Evolutionary conservation across 2,113 vertebrate genomes (phyloP).

Genomic region (Candoia aspera): DNA sequence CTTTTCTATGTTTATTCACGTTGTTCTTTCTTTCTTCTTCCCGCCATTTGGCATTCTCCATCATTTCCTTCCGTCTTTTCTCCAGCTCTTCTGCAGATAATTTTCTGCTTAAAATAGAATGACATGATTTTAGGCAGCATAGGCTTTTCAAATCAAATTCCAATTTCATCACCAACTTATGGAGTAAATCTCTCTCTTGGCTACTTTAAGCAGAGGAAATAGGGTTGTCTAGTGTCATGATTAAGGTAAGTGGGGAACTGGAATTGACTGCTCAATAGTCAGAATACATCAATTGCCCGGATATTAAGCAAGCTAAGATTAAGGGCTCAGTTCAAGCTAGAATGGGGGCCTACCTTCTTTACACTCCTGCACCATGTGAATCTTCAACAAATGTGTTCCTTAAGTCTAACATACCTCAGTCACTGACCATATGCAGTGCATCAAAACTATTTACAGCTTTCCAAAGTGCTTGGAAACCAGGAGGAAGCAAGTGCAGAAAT

Average conservation of each 20-base stretch:
- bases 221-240: not conserved
- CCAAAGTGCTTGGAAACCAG: not conserved
- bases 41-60: conserved; percentile 88
- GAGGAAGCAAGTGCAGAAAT: not conserved
- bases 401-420: not conserved
- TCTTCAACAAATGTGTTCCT: not conserved
- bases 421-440: not conserved
- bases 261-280: not conserved
- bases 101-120: conserved; percentile 72
- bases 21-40: conserved; percentile 86
- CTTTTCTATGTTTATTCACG: conserved; percentile 80
- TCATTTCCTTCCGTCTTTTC: conserved; percentile 85
- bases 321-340: not conserved
- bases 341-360: not conserved
- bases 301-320: not conserved
- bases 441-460: not conserved
- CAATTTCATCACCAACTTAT: not conserved
- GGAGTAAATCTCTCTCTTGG: not conserved
- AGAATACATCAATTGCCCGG: not conserved
- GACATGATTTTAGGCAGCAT: not conserved
- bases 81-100: conserved; percentile 89
- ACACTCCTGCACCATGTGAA: not conserved
- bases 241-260: not conserved
- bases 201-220: not conserved
- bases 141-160: not conserved